These are phyloP conservation scores for Lasiurus borealis DNA, from an alignment of 2,113 vertebrate species.

Conservation along the genomic window DNA sequence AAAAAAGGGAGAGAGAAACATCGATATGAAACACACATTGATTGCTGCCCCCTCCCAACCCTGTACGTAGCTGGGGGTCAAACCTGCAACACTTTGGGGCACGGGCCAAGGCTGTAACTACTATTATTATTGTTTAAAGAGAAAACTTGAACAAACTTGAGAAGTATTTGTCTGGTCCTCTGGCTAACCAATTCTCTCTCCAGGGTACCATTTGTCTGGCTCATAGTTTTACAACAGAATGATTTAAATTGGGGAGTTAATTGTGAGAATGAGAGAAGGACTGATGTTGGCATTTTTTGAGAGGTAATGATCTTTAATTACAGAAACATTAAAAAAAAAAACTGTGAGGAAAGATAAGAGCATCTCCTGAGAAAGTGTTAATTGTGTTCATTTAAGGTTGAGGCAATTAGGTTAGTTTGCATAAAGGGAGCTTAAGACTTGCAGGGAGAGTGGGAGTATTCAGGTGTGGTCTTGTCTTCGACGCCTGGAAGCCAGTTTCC, in stretches of 20 bases:
- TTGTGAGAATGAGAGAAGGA: conserved; percentile 30
- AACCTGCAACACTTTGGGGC: too few relatives aligned
- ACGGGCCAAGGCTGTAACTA: too few relatives aligned
- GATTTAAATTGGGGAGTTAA: conserved; percentile 55
- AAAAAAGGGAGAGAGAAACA: too few relatives aligned
- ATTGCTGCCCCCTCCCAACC: too few relatives aligned
- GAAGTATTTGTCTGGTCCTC: not conserved
- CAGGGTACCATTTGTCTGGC: conserved; percentile 20
- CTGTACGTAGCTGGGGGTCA: too few relatives aligned
- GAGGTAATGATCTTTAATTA: conserved; percentile 24
- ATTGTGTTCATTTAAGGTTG: conserved; percentile 65
- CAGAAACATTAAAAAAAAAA: not conserved
- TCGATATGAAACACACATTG: too few relatives aligned
- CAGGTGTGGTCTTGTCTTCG: conserved; percentile 55
- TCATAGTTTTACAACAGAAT: conserved; percentile 50
- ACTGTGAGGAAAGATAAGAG: not conserved
- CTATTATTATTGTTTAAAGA: not conserved
- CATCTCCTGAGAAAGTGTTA: conserved; percentile 60
- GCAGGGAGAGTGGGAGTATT: not conserved
- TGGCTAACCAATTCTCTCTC: conserved; percentile 24
- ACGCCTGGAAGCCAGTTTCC: not conserved
- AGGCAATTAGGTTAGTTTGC: conserved; percentile 58
- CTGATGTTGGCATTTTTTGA: conserved; percentile 23
- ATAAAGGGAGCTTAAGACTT: conserved; percentile 44
- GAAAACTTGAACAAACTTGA: conserved; percentile 28